Evolutionary conservation across 2,888 invertebrate species (phyloP), one percentile per base, ranked within the genome.

Genomic region (Gari tellinella): DNA sequence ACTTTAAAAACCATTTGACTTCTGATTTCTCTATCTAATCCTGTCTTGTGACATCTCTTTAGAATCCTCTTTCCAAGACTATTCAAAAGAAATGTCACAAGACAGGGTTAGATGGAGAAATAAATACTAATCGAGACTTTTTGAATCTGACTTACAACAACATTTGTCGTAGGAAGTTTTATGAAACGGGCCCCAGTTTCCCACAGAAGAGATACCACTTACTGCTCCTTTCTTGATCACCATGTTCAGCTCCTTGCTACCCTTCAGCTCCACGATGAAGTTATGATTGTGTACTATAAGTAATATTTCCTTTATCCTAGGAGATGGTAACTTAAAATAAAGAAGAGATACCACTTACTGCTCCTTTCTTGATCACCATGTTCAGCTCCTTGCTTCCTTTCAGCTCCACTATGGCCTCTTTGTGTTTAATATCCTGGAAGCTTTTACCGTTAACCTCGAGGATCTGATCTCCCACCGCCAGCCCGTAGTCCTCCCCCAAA

Each of bases 381-480:
- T 96, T 95, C 65, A 97, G 93, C 40, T 96, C 95, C 51, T 95
- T 95, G 65, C 95, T 94, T 51, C 95, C 94, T 92, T 96, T 96
- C 94, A 97, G 95, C 37, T 96, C 94, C 72, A 95, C 94, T 81
- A 96, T 95, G 61, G 96, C 96, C 93, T 97, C 96, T 87, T 95
- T 95, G 91, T 97, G 97, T 38, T 95, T 94, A 80, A 96, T 95
- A 91, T 95, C 95, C 66, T 87, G 92, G 88, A 93, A 94, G 81
- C 90, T 93, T 81, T 92, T 93, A 73, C 96, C 96, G 90, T 98
- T 98, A 91, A 97, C 97, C 84, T 95, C 95, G 61, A 97, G 92
- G 79, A 98, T 96, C 92, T 97, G 97, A 92, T 98, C 98, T 7
- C 97, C 97, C 0, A 97, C 96, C 86, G 96, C 94, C 17, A 98